Evolutionary conservation across 2,797 vertebrate species (phyloP), one percentile per base, ranked within the genome.

Genomic region (Mastacembelus armatus): DNA sequence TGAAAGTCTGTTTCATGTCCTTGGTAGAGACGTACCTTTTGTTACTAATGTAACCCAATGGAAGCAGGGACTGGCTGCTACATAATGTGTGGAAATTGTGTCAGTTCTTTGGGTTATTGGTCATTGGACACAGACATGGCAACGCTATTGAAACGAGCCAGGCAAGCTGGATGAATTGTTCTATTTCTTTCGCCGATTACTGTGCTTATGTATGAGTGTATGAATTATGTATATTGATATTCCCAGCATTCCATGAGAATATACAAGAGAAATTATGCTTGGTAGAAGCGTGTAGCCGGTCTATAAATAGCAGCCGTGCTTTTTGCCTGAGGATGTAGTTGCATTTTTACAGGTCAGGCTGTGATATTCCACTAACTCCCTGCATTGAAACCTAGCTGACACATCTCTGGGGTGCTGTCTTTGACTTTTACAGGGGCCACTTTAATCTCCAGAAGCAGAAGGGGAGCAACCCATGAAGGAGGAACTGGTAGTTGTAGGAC

Each of bases 181-280:
- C 81, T 79, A 78, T 65, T 91, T 90, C 59, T 75, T 57, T 38
- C 62, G 60, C 56, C 43, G 51, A 39, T 56, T 47, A 42, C 56
- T 57, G 30, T 75, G 44, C 70, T 68, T 63, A 60, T 68, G 49
- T 54, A 72, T 59, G 51, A 78, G 75, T 57, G 56, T 85, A 92
- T 91, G 74, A 92, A 92, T 92, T 85, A 91, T 91, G 76, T 48
- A 91, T 85, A 85, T 83, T 85, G 83, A 91, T 85, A 83, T 86
- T 89, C 80, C 77, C 74, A 81, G 67, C 83, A 83, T 79, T n/a
- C 71, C 73, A 62, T 52, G 58, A 91, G 89, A 92, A 91, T 91
- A 90, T 92, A 93, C 90, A 92, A 91, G 80, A 77, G 83, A 86
- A 90, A 91, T 91, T 87, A 86, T 86, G 86, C 88, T 84, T 77